Percentiles rank a stretch among this genome's conserved stretches.
Evolutionary conservation across 2,888 invertebrate species (phyloP).

Genomic region (Papilio protenor): DNA sequence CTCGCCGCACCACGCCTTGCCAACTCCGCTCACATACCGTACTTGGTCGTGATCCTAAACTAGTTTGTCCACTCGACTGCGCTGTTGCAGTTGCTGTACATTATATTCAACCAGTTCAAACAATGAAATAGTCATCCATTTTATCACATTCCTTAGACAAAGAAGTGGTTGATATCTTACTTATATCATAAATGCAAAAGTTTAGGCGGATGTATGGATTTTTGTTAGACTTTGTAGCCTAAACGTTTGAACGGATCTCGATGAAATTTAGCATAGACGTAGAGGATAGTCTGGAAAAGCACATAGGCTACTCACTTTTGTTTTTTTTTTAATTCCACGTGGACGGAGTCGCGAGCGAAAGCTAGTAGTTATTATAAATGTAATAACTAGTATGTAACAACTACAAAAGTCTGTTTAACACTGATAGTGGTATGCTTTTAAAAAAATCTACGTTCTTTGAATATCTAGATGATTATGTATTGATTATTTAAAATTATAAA

Average conservation of each 20-base stretch:
- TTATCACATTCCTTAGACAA: constrained; percentile 2
- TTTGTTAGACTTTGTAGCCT: no score
- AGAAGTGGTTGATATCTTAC: neutral
- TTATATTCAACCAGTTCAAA: constrained; percentile 27
- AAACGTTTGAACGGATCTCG: no score
- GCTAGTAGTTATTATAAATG: neutral
- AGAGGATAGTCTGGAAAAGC: no score
- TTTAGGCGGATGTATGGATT: no score
- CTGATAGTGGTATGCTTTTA: neutral
- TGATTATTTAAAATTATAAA: neutral
- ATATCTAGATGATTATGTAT: constrained; percentile 1
- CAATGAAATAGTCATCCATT: constrained; percentile 17
- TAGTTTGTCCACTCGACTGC: constrained; percentile 65
- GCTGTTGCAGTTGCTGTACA: constrained; percentile 44
- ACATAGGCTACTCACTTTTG: no score
- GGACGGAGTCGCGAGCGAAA: no score
- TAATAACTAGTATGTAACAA: neutral
- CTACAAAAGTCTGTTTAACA: neutral
- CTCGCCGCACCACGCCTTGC: constrained; percentile 62
- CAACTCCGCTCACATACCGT: constrained; percentile 75
- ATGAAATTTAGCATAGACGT: no score
- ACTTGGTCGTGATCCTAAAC: constrained; percentile 75
- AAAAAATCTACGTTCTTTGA: neutral
- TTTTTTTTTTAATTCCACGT: no score
- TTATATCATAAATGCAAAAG: no score